Evolutionary conservation across 53 echinoderm and acorn worm genomes (phyloP).

Genomic region (Temnopleurus reevesii): DNA sequence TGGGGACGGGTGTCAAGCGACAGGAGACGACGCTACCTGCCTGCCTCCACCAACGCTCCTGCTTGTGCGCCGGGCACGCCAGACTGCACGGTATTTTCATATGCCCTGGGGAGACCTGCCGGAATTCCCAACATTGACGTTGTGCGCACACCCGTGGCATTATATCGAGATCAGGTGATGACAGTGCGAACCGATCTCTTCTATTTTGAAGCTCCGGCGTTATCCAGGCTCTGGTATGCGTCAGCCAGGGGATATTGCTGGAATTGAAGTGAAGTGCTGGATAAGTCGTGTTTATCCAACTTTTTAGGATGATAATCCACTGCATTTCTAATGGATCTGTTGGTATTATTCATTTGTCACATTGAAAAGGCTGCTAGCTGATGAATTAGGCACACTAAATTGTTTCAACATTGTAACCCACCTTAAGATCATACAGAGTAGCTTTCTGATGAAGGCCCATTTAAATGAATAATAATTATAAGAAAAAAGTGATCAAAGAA

Average conservation of each 20-base stretch:
- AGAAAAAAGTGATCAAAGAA: too few species aligned
- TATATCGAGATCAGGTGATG: constrained; percentile 15
- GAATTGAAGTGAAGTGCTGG: neutral
- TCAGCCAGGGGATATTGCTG: neutral
- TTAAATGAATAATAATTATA: too few species aligned
- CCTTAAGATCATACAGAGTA: too few species aligned
- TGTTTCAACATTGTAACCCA: too few species aligned
- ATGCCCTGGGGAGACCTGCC: neutral
- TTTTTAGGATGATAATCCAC: neutral
- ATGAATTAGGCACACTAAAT: too few species aligned
- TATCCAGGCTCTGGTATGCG: too few species aligned
- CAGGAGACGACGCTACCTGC: neutral
- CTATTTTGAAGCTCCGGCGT: neutral
- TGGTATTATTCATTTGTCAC: too few species aligned
- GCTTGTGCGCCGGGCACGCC: neutral
- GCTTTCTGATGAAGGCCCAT: too few species aligned
- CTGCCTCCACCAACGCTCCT: neutral
- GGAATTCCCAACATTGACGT: constrained; percentile 50
- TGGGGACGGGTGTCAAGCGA: neutral
- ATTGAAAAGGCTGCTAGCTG: too few species aligned
- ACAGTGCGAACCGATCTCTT: neutral
- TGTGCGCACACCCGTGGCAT: constrained; percentile 28
- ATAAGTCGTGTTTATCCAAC: neutral
- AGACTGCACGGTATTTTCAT: constrained; percentile 35
- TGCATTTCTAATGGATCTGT: neutral